Percentiles rank a stretch among this genome's conserved stretches.
These are phyloP conservation scores for Drepanosiphum platanoidis DNA, from an alignment of 2,888 invertebrate species.

Conservation along the genomic window DNA sequence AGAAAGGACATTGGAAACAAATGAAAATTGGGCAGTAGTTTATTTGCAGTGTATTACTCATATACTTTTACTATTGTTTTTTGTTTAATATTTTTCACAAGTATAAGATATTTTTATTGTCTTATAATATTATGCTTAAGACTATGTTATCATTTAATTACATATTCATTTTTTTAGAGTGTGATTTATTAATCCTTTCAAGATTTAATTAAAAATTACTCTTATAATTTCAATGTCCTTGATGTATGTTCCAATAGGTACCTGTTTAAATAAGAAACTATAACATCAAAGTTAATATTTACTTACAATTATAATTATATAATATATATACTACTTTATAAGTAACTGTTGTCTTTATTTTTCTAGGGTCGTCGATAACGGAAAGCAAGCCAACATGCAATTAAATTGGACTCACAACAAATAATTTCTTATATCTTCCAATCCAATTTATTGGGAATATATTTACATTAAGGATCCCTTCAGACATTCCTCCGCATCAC, in stretches of 20 bases:
- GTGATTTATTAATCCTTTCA: too few species aligned
- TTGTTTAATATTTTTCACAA: neutral
- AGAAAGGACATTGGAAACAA: conserved; percentile 24
- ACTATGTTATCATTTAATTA: neutral
- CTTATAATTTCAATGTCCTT: conserved; percentile 15
- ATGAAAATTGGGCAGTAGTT: too few species aligned
- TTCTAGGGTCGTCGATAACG: conserved; percentile 24
- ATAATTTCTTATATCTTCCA: neutral
- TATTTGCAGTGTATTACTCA: neutral
- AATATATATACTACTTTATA: neutral
- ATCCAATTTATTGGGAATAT: neutral
- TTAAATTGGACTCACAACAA: conserved; percentile 13
- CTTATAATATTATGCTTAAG: too few species aligned
- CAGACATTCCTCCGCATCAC: conserved; percentile 28
- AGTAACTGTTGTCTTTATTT: conserved; percentile 41
- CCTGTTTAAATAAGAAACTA: neutral
- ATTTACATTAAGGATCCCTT: conserved; percentile 36
- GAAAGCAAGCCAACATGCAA: conserved; percentile 12
- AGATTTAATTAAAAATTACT: neutral
- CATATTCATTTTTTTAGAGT: neutral
- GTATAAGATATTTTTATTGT: too few species aligned
- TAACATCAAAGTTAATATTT: neutral
- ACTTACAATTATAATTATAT: conserved; percentile 21
- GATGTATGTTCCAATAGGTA: neutral
- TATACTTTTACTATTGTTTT: neutral